Evolutionary conservation across 2,888 invertebrate species (phyloP), one percentile per base, ranked within the genome.

Genomic region (Melanostoma scalare): DNA sequence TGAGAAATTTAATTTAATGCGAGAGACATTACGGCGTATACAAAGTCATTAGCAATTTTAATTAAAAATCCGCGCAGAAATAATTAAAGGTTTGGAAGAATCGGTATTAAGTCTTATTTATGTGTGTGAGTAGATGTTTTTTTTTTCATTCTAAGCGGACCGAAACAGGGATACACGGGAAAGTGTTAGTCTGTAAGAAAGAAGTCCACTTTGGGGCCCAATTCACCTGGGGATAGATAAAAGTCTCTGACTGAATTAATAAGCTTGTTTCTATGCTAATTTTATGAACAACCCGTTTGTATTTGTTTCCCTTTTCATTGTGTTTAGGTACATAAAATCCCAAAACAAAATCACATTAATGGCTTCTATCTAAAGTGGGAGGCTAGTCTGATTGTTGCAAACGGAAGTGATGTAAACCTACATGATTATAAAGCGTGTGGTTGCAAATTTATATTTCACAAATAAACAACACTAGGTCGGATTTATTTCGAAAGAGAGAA

Each of bases 11-110:
- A 84, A 84, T 84, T 84, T 84, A 78, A 84, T 84, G 58, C 74
- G 48, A 65, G 61, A 67, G 74, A 79, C 79, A 71, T 79, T 74
- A 74, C 74, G 20, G 9, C 56, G 63, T 50, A 55, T 69, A 58
- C 74, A 76, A 79, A 79, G 79, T 75, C 79, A 79, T 84, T 84
- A 84, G 84, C 84, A 84, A 84, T 84, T 84, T 84, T 84, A 84
- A 84, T 84, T 84, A 84, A 84, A 84, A 84, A 84, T 79, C 84
- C 74, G 60, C 74, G 69, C 33, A 36, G 75, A 74, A 84, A 79
- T 79, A 84, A 79, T 84, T 84, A 78, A 84, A 67, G 79, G 67
- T 68, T 61, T 20, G 20, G 38, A 9, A 71, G 65, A 8, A 78
- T 74, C 74, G 71, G 71, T 71, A 79, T 79, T 71, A 61, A 52